Evolutionary conservation across 2,797 vertebrate genomes (phyloP), one percentile per base, ranked within the genome.

Genomic region (Ctenochaetus hawaiiensis): DNA sequence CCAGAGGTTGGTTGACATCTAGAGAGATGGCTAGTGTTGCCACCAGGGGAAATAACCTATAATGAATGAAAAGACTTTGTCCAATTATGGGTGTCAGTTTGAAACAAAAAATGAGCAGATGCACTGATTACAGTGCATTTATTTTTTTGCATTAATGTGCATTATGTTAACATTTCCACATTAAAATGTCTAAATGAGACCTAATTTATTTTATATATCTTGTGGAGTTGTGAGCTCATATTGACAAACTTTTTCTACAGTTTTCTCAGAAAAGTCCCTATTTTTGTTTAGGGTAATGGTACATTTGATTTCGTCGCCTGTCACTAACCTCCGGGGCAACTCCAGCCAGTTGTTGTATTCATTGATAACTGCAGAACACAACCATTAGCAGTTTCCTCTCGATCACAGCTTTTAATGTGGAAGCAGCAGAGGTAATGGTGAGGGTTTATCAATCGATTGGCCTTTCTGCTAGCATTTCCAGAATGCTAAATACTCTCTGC

Each of bases 381-480:
- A 75, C 70, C 63, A 69, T 87, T 69, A 79, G 72, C 60, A 58
- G 64, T 81, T 86, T 85, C 69, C 70, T 71, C 54, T 61, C 10
- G 1, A 75, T 66, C 62, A 47, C 49, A 30, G 56, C 63, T 57
- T 66, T 17, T 49, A 80, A 83, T 80, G 44, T 63, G 23, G 68
- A 72, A 58, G 75, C 72, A 26, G 63, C 61, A 30, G 49, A 70
- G 45, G 71, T 74, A 79, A 81, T 74, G 52, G 34, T 23, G 18
- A 71, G 57, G 74, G 56, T 86, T 90, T 87, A 86, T 86, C 78
- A 78, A 88, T 90, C 37, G 72, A 89, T 82, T 69, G 72, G 72
- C 64, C 58, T 83, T 72, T 78, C 63, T 44, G 67, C 63, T 75
- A 56, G 51, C 70, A 52, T 68, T 51, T 37, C 69, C 62, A 67